Conservation (phyloP, 2,888 invertebrate species). For the Desoria tigrina region DNA sequence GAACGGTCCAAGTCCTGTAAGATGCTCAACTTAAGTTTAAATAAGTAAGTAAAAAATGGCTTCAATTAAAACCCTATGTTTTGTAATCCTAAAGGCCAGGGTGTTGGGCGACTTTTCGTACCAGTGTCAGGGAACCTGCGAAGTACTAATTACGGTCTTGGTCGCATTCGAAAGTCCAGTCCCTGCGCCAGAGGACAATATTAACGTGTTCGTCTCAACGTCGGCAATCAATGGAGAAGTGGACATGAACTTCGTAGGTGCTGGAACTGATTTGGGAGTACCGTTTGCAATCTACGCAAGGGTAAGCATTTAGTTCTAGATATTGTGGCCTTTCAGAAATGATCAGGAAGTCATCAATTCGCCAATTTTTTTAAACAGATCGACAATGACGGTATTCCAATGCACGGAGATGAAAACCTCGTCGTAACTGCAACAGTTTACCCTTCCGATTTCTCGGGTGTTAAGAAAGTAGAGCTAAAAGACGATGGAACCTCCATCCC, state of each 20-base stretch:
- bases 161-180: neutral
- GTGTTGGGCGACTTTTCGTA: neutral
- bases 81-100: neutral
- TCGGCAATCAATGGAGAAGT: conserved; percentile 10
- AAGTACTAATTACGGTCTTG: neutral
- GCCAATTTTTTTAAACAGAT: no score
- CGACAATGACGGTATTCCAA: conserved; percentile 18
- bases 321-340: no score
- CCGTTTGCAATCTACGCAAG: conserved; percentile 29
- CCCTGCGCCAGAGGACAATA: conserved; percentile 2
- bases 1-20: no score
- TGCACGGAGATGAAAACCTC: neutral
- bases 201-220: conserved; percentile 18
- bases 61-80: neutral
- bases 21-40: no score
- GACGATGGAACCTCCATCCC: conserved; percentile 34
- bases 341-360: neutral
- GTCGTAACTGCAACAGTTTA: conserved; percentile 2
- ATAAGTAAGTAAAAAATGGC: neutral
- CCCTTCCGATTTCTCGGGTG: conserved; percentile 14
- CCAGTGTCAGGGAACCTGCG: neutral
- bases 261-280: neutral
- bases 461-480: conserved; percentile 13
- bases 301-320: neutral
- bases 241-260: neutral